Evolutionary conservation across 35 echinoderm and acorn worm species (phyloP).

Genomic region (Lytechinus variegatus): DNA sequence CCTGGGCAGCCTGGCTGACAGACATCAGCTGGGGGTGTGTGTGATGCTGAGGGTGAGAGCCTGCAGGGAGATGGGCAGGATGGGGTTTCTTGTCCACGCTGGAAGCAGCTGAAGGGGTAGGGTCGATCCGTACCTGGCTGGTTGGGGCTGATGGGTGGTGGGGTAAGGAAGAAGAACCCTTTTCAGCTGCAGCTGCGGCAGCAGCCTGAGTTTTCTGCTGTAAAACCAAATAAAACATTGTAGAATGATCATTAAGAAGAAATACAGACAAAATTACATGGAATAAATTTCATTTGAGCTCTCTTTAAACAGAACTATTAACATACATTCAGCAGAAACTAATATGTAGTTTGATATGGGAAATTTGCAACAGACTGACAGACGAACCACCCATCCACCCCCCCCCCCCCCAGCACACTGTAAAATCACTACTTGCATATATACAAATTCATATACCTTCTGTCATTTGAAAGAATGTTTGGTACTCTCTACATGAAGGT

Average conservation of each 20-base stretch:
- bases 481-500: not conserved
- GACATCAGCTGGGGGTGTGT: constrained; percentile 22
- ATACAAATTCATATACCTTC: not conserved
- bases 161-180: constrained; percentile 31
- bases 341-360: too few species aligned
- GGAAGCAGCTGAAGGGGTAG: not conserved
- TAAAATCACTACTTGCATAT: not conserved
- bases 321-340: too few species aligned
- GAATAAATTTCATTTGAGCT: too few species aligned
- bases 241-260: not conserved
- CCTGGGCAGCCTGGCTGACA: constrained; percentile 29
- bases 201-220: constrained; percentile 28
- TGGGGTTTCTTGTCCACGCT: constrained; percentile 50
- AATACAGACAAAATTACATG: not conserved
- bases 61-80: constrained; percentile 48
- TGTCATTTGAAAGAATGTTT: not conserved
- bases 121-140: constrained; percentile 21
- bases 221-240: not conserved
- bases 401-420: too few species aligned
- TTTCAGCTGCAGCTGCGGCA: constrained; percentile 32
- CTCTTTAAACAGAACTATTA: too few species aligned
- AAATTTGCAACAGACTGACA: too few species aligned
- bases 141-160: constrained; percentile 45
- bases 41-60: constrained; percentile 41
- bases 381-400: too few species aligned